Base-by-base conservation (phyloP, 1,140 invertebrate genomes). In the Venustaconcha ellipsiformis region DNA sequence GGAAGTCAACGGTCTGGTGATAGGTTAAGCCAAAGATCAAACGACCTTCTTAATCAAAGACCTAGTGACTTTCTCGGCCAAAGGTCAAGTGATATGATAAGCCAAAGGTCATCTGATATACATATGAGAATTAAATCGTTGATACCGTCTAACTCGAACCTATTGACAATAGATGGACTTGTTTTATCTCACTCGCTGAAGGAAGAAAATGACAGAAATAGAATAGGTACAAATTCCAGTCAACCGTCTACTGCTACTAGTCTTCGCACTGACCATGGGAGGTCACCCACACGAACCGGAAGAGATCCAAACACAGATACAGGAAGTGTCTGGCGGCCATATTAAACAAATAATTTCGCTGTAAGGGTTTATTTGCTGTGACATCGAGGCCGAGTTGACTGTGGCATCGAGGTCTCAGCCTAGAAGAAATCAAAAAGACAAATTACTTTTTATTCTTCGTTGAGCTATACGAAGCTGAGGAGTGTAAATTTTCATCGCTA, bases 301-400 rank as follows among this genome's bases (percentile, higher is more conserved):
- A 70, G 15, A 11, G 59, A 67, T 57, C 68, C 62, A n/a, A 70
- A 75, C n/a, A 76, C 74, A 59, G 70, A 74, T 3, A 82, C 84
- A 58, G 69, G 59, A 8, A 75, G 68, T 67, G 82, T 84, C 11
- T 86, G 84, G 84, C 74, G 84, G 30, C 84, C 84, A 78, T 86
- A 86, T 78, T 86, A 74, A 82, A 69, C 26, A 68, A 57, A 20
- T 48, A 48, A 48, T 48, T 48, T 11, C 0, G 37, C 8, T 6
- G 37, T 0, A 48, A 48, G 37, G 37, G 37, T 48, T 48, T 48
- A 48, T 48, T 48, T 11, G 37, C 37, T 11, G 37, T 48, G 37
- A 6, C 8, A 48, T 48, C 37, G 37, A 48, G 6, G 37, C 1
- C 37, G 26, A 30, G 26, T 48, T 48, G 0, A 6, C 37, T 11